Conservation (phyloP, 2,797 vertebrate genomes). For the Sebastes minor region DNA sequence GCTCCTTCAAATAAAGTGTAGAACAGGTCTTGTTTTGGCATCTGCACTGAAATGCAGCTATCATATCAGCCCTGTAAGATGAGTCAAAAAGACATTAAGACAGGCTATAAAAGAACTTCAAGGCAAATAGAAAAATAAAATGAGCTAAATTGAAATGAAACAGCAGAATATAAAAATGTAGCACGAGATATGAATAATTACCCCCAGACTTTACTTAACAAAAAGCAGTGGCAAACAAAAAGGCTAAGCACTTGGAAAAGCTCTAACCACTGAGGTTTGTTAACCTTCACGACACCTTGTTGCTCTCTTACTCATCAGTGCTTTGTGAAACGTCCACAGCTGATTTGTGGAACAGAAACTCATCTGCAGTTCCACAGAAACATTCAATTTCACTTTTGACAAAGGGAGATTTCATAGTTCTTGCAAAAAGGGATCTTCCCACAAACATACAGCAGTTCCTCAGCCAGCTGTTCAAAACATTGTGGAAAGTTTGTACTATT, state of each 20-base stretch:
- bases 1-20: neutral
- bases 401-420: constrained; percentile 6
- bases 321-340: neutral
- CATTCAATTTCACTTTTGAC: neutral
- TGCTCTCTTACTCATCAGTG: neutral
- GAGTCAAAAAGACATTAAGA: neutral
- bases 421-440: neutral
- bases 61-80: neutral
- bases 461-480: neutral
- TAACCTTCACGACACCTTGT: neutral
- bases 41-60: neutral
- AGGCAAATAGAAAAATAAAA: neutral
- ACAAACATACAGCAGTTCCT: neutral
- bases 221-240: neutral
- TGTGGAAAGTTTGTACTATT: neutral
- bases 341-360: constrained; percentile 34
- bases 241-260: neutral
- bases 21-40: neutral
- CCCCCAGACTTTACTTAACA: neutral
- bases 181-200: neutral
- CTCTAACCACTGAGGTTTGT: neutral
- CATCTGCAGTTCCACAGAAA: constrained; percentile 12
- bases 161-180: neutral
- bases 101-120: neutral
- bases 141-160: neutral